Base-by-base conservation (phyloP, 1,140 invertebrate genomes). In the Andricus grossulariae region DNA sequence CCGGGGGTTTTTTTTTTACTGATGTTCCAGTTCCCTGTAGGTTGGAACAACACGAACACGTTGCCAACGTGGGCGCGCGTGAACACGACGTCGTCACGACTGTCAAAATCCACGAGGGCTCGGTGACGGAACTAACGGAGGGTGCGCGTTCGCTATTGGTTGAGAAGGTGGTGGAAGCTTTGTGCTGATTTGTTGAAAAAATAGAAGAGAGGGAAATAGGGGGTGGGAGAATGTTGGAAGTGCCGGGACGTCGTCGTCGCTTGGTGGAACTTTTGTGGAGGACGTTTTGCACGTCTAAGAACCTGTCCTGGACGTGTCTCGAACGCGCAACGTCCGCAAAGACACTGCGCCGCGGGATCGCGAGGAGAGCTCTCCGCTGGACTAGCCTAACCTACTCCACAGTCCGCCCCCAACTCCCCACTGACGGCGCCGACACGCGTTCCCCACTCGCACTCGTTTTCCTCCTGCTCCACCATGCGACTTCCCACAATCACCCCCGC, bases 321-420 rank as follows among this genome's bases (percentile, higher is more conserved):
- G 80, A 85, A 86, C 84, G 86, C 85, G 84, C 84, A 82, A 85
- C 89, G 89, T 87, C 87, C 88, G 84, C 75, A 84, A 83, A 86
- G 87, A 88, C 87, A 89, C 89, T 90, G 83, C 77, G 73, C 82
- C 45, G 80, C 80, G 79, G 77, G 80, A 78, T 75, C 73, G 75
- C 71, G 66, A 52, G 82, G 79, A 77, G 74, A 78, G 52, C 82
- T 76, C 79, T 82, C 75, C 81, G 71, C 75, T 55, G 55, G 16
- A 74, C 79, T 79, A 83, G 76, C 76, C 78, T 77, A 80, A 82
- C 78, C 77, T 79, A 60, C 77, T 80, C 82, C 55, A 71, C 78
- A 79, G 51, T 76, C 81, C 75, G 75, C 74, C 66, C 79, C 78
- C 25, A 49, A 74, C 32, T 74, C 80, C 79, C 78, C 79, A 72